Evolutionary conservation across 2,797 vertebrate genomes (phyloP).

Genomic region (Cyclura pinguis): DNA sequence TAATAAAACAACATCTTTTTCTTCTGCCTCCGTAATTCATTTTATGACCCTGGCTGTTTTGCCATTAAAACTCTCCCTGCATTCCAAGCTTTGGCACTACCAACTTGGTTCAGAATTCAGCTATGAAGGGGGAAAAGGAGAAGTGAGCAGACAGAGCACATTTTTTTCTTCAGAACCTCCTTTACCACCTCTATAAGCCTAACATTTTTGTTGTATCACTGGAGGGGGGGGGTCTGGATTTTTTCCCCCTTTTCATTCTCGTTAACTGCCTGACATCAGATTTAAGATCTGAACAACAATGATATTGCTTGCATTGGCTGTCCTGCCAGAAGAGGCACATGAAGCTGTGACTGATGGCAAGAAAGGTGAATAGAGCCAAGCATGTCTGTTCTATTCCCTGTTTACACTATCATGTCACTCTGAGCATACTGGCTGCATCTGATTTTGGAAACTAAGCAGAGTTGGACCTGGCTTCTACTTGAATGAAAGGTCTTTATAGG

Average conservation of each 20-base stretch:
- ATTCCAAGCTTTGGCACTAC: conserved; percentile 2
- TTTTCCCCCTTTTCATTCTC: neutral
- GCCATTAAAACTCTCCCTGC: neutral
- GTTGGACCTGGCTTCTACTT: too few species aligned
- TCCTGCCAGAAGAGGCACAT: neutral
- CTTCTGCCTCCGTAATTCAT: conserved; percentile 3
- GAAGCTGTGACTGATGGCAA: neutral
- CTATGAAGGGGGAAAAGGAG: conserved; percentile 5
- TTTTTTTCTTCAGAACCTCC: rapidly evolving
- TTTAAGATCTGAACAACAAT: neutral
- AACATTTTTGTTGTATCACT: neutral
- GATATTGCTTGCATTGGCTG: neutral
- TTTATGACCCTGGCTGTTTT: conserved; percentile 13
- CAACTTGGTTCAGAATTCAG: conserved; percentile 26
- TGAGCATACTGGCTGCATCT: too few species aligned
- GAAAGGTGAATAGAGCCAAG: neutral
- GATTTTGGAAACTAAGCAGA: too few species aligned
- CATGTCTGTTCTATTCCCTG: neutral
- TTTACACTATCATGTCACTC: neutral
- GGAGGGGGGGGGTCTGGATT: neutral
- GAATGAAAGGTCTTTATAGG: neutral
- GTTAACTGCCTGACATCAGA: neutral
- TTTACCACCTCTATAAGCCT: neutral
- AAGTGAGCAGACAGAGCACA: rapidly evolving
- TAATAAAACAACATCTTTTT: conserved; percentile 20